Base-by-base conservation (phyloP, 1,140 invertebrate genomes). In the Panagrolaimus sp. region DNA sequence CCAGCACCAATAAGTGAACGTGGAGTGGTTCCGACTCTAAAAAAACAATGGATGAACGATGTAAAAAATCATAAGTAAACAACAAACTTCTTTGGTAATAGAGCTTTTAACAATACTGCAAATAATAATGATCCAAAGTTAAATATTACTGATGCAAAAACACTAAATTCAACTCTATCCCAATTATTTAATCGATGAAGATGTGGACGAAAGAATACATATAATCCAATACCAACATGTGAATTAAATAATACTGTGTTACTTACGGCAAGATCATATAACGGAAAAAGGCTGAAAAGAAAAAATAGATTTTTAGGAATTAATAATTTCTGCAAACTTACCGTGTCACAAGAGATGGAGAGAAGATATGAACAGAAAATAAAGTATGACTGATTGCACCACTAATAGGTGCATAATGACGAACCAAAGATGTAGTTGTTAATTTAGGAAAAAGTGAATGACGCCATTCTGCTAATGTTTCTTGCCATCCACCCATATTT, bases 101-200 rank as follows among this genome's bases (percentile, higher is more conserved):
- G 77, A 25, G 87, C 88, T 76, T 89, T 85, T 25, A 89, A 82
- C 23, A 90, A 86, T 1, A 89, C 89, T 88, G 89, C 90, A 42
- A 88, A 83, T 7, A 90, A 82, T 8, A 90, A 87, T 0, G 89
- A 90, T n/a, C 89, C 89, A 81, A 90, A 87, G 65, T 88, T 89
- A 75, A 90, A 87, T n/a, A 90, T 84, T 13, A 74, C 72, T 16
- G 73, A 75, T 8, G 61, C 31, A 51, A 76, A 68, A 16, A 74
- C 73, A 43, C 71, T 74, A 65, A 53, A 74, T 43, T 73, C 66
- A 14, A 74, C 71, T 23, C 73, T 66, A 62, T 72, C 61, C 63
- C 70, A 73, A 9, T 20, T 53, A 38, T 47, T 64, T 14, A 74
- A 42, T 5, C 69, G 62, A 46, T 57, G n/a, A 25, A 76, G 27